A percentile compares a stretch with the other conserved stretches of the same genome.
These are phyloP conservation scores for Sciaenops ocellatus DNA, from an alignment of 2,797 vertebrate species.

Conservation along the genomic window DNA sequence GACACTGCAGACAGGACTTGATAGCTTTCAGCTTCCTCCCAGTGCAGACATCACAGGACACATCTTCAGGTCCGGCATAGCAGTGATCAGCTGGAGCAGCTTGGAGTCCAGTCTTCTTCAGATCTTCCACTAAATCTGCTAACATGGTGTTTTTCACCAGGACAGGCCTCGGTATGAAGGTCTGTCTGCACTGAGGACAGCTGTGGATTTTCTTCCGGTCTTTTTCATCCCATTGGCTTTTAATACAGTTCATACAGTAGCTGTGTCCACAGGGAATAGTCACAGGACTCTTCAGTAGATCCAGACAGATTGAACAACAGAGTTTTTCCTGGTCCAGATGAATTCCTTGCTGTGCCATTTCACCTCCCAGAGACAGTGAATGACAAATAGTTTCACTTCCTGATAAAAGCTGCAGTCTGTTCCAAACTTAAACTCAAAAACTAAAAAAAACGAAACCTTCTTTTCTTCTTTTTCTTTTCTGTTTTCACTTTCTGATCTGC, in stretches of 20 bases:
- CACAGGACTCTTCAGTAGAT: slow-evolving; percentile 13
- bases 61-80: background rate
- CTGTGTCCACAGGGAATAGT: slow-evolving; percentile 17
- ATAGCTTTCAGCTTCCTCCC: slow-evolving; percentile 4
- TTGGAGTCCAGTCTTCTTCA: background rate
- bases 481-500: background rate
- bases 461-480: too few species aligned
- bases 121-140: slow-evolving; percentile 4
- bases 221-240: too few species aligned
- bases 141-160: background rate
- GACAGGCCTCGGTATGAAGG: too few species aligned
- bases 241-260: slow-evolving; percentile 10
- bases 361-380: background rate
- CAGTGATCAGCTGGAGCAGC: slow-evolving; percentile 14
- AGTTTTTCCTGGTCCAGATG: background rate
- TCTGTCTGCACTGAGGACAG: too few species aligned
- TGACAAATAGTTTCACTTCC: background rate
- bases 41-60: slow-evolving; percentile 23
- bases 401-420: background rate
- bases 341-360: slow-evolving; percentile 9
- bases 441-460: fast-evolving
- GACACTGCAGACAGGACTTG: slow-evolving; percentile 30
- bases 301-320: slow-evolving; percentile 22
- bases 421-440: too few species aligned
- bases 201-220: too few species aligned